These are phyloP conservation scores for Nomada ferruginata DNA, from an alignment of 2,888 invertebrate species.

Conservation along the genomic window DNA sequence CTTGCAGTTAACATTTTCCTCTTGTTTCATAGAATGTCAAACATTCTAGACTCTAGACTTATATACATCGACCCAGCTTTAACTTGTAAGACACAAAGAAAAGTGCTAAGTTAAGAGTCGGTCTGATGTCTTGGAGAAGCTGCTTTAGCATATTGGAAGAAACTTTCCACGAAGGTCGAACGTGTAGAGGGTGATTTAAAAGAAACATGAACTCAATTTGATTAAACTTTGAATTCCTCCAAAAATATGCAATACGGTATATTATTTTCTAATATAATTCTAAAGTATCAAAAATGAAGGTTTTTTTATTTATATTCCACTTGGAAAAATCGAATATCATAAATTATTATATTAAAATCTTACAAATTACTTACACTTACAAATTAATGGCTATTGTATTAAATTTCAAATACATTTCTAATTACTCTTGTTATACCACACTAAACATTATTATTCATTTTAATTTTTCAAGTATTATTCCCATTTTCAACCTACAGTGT, in stretches of 20 bases:
- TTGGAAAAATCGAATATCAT: too few relatives aligned
- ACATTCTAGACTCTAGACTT: slow-evolving; percentile 29
- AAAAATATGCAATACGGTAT: too few relatives aligned
- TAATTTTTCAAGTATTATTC: neutral
- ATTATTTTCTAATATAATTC: too few relatives aligned
- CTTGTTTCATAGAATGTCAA: slow-evolving; percentile 34
- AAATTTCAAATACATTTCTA: neutral
- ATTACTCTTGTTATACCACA: too few relatives aligned
- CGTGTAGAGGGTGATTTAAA: slow-evolving; percentile 12
- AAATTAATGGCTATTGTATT: neutral
- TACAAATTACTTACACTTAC: neutral
- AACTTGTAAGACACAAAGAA: too few relatives aligned
- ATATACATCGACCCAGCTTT: too few relatives aligned
- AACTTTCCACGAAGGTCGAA: slow-evolving; percentile 38
- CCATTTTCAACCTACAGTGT: neutral
- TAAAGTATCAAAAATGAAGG: too few relatives aligned
- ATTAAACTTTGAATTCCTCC: too few relatives aligned
- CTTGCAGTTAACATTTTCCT: slow-evolving; percentile 23
- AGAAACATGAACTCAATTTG: neutral
- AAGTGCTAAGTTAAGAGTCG: neutral
- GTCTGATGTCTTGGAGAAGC: slow-evolving; percentile 23
- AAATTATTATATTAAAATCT: neutral
- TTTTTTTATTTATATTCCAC: too few relatives aligned
- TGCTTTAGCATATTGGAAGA: slow-evolving; percentile 38
- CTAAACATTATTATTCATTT: neutral